Conservation (phyloP, 2,113 vertebrate species). For the Sminthopsis crassicaudata region DNA sequence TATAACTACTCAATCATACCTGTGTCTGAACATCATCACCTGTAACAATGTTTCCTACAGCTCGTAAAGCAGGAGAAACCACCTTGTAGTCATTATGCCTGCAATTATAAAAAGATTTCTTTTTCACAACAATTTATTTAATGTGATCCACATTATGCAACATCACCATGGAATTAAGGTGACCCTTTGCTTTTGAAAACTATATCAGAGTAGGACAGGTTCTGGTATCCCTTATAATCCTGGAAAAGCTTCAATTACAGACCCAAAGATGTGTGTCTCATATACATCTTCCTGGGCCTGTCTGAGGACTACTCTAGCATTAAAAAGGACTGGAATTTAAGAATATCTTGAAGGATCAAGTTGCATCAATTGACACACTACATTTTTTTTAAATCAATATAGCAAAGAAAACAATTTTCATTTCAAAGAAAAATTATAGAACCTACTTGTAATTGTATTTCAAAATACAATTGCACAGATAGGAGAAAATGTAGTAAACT, state of each 20-base stretch:
- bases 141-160: background rate
- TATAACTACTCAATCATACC: slow-evolving; percentile 81
- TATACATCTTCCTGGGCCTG: background rate
- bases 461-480: background rate
- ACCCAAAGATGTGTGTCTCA: background rate
- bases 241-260: background rate
- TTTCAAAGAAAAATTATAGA: background rate
- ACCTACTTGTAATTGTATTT: background rate
- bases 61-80: slow-evolving; percentile 95
- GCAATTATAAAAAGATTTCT: slow-evolving; percentile 72
- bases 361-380: background rate
- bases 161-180: background rate
- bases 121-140: background rate
- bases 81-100: slow-evolving; percentile 99
- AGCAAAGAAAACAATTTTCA: background rate
- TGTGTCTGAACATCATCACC: slow-evolving; percentile 99
- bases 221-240: background rate
- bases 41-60: slow-evolving; percentile 98
- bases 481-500: background rate
- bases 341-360: background rate
- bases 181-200: background rate
- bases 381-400: background rate
- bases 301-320: background rate
- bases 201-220: background rate
- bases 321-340: background rate